Percentiles rank a stretch among this genome's conserved stretches.
Conservation (phyloP, 2,888 invertebrate species). For the Melangyna quadrimaculata region DNA sequence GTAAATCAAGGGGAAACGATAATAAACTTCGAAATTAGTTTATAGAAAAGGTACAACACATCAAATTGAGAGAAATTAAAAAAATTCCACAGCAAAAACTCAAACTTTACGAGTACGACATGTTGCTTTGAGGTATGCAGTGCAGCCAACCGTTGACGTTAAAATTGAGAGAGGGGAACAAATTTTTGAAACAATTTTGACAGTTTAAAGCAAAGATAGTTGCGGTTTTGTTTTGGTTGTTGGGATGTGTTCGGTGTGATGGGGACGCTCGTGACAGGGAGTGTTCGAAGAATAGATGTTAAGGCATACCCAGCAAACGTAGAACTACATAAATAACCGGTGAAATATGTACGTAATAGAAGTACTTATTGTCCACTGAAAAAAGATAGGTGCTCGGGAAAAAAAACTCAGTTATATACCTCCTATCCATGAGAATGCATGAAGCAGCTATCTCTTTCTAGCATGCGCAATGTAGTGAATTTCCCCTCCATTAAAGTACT, state of each 20-base stretch:
- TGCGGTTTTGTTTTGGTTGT: not conserved
- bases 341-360: too few species aligned
- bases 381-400: too few species aligned
- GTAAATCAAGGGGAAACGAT: constrained; percentile 40
- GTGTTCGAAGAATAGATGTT: not conserved
- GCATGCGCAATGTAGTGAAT: too few species aligned
- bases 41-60: constrained; percentile 70
- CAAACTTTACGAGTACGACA: constrained; percentile 53
- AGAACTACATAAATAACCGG: too few species aligned
- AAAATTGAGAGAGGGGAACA: constrained; percentile 9
- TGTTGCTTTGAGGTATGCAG: constrained; percentile 67
- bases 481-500: too few species aligned
- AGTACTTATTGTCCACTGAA: too few species aligned
- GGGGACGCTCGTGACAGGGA: not conserved
- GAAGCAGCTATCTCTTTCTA: too few species aligned
- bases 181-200: constrained; percentile 40
- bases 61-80: constrained; percentile 55
- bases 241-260: constrained; percentile 12
- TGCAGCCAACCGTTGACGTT: constrained; percentile 54
- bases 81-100: constrained; percentile 63
- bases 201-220: constrained; percentile 41
- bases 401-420: too few species aligned
- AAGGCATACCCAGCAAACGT: too few species aligned
- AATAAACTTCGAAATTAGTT: constrained; percentile 61
- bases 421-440: too few species aligned